These are phyloP conservation scores for Epinephelus moara DNA, from an alignment of 2,113 vertebrate genomes.

Conservation along the genomic window DNA sequence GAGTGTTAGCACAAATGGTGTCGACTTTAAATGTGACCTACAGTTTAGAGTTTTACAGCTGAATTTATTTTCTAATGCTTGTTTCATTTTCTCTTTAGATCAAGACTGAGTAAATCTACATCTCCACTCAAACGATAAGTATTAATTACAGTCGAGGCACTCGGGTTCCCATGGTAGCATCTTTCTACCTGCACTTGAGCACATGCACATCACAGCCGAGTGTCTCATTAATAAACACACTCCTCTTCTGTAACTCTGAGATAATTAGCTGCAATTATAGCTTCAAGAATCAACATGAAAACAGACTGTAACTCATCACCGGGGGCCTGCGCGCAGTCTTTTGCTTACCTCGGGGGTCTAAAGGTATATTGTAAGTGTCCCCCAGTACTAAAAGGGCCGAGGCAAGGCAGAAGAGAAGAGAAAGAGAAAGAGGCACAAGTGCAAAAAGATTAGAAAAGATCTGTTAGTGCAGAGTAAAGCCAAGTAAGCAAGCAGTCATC, in stretches of 20 bases:
- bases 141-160: not conserved
- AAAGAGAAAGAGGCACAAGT: constrained; percentile 86
- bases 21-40: not conserved
- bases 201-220: not conserved
- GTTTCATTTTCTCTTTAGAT: not conserved
- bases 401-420: constrained; percentile 85
- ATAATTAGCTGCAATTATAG: not conserved
- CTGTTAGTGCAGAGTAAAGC: constrained; percentile 84
- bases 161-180: constrained; percentile 6
- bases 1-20: not conserved
- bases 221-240: not conserved
- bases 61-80: not conserved
- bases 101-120: not conserved
- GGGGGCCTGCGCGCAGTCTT: not conserved
- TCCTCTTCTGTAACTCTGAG: not conserved
- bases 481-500: constrained; percentile 67
- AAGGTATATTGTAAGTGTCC: constrained; percentile 99
- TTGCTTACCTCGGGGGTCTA: constrained; percentile 99
- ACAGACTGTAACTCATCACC: not conserved
- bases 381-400: constrained; percentile 94
- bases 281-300: not conserved
- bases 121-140: not conserved
- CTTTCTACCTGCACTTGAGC: constrained; percentile 16
- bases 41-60: not conserved
- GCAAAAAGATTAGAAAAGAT: constrained; percentile 91